phyloP scores from a whole-genome alignment of 2,888 invertebrate species.

The Melipona bicolor region DNA sequence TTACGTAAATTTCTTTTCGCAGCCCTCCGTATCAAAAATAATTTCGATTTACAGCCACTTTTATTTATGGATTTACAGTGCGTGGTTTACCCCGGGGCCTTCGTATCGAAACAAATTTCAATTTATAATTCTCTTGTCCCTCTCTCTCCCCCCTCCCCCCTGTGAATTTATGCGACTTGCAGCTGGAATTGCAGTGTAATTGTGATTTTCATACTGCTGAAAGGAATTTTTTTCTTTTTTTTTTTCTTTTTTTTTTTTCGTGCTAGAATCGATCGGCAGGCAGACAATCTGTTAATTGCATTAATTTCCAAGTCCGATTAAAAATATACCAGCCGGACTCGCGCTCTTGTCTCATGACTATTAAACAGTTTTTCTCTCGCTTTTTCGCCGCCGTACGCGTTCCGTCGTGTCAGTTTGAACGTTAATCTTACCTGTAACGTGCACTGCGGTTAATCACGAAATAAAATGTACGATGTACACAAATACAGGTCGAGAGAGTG shows the following conservation, averaged over 20 bases:
- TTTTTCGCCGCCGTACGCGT: constrained; percentile 1
- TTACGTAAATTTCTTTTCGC: not conserved
- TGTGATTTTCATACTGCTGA: too few relatives aligned
- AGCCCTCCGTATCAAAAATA: too few relatives aligned
- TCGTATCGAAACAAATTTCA: too few relatives aligned
- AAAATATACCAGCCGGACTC: constrained; percentile 18
- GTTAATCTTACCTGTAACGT: constrained; percentile 24
- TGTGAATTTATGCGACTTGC: too few relatives aligned
- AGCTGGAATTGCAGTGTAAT: too few relatives aligned
- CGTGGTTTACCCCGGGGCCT: too few relatives aligned
- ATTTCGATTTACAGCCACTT: too few relatives aligned
- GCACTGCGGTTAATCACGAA: constrained; percentile 39
- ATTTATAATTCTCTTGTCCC: too few relatives aligned
- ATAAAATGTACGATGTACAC: constrained; percentile 7
- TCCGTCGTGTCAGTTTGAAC: constrained; percentile 4
- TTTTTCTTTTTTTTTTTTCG: not conserved
- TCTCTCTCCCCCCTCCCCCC: too few relatives aligned
- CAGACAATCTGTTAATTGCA: constrained; percentile 41
- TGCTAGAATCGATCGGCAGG: constrained; percentile 15
- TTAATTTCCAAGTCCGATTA: constrained; percentile 13
- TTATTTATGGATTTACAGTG: too few relatives aligned
- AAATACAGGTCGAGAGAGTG: not conserved
- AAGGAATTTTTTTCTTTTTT: not conserved
- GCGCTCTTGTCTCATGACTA: constrained; percentile 32
- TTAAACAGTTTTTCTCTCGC: constrained; percentile 23